Conservation (phyloP, 2,113 vertebrate species). For the Pollachius pollachius region DNA sequence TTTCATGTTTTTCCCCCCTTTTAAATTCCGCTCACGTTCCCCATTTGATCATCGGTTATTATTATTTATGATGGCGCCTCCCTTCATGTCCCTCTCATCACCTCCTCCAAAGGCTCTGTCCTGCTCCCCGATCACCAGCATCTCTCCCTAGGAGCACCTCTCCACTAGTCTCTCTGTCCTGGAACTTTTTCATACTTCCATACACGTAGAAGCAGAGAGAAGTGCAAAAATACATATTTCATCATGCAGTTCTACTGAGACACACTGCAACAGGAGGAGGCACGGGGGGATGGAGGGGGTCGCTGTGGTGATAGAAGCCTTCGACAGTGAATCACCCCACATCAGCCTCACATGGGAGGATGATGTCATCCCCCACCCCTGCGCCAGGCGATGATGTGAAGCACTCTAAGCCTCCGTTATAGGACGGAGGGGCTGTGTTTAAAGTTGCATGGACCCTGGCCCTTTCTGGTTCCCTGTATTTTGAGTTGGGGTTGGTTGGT, state of each 20-base stretch:
- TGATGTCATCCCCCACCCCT: constrained; percentile 54
- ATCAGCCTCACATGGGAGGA: constrained; percentile 18
- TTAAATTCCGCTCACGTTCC: not conserved
- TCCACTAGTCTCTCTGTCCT: no score
- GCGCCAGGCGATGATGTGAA: constrained; percentile 33
- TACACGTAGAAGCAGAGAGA: constrained; percentile 1
- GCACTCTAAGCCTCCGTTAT: constrained; percentile 34
- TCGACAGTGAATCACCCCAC: constrained; percentile 39
- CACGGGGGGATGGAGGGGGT: no score
- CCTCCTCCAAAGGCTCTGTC: not conserved
- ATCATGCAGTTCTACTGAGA: constrained; percentile 16
- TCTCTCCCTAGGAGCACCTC: no score
- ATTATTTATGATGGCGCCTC: not conserved
- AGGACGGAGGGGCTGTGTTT: constrained; percentile 30
- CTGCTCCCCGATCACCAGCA: not conserved
- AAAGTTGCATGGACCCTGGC: constrained; percentile 45
- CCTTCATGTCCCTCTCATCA: constrained; percentile 6
- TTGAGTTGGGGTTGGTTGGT: no score
- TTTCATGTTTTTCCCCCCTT: constrained; percentile 13
- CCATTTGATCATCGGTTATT: constrained; percentile 25
- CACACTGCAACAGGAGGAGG: no score
- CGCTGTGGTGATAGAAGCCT: constrained; percentile 8
- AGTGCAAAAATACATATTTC: constrained; percentile 11
- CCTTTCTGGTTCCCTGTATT: constrained; percentile 10
- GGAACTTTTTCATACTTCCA: not conserved